Conservation (phyloP, 2,888 invertebrate genomes). For the Agriopis aurantiaria region DNA sequence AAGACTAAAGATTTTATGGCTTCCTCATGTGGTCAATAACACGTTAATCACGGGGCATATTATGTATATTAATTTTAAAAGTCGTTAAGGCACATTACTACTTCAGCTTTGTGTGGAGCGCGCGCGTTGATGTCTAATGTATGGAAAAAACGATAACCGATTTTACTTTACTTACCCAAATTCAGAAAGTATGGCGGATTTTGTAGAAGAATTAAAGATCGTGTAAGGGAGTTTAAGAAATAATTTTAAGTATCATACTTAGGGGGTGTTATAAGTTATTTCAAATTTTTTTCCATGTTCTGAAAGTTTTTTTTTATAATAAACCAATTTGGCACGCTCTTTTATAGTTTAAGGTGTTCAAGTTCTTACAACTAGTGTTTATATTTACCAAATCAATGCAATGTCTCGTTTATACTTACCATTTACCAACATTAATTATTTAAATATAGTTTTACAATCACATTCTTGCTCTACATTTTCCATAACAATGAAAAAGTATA, state of each 20-base stretch:
- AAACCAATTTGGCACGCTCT: no score
- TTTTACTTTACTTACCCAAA: background rate
- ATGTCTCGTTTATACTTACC: background rate
- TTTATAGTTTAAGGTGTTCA: no score
- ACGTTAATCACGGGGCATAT: slow-evolving; percentile 27
- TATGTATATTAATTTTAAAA: slow-evolving; percentile 32
- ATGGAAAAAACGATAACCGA: slow-evolving; percentile 28
- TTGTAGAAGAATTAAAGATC: no score
- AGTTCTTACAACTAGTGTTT: background rate
- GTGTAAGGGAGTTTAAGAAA: no score
- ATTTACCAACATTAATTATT: background rate
- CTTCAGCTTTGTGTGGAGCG: background rate
- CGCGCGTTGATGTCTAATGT: slow-evolving; percentile 57
- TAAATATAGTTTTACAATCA: background rate
- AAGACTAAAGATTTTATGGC: slow-evolving; percentile 25
- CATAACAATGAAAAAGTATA: slow-evolving; percentile 27
- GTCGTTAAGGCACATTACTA: slow-evolving; percentile 24
- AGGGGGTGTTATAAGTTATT: no score
- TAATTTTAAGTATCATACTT: no score
- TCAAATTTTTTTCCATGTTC: no score
- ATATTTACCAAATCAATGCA: no score
- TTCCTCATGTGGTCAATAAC: slow-evolving; percentile 38
- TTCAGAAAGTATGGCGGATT: no score
- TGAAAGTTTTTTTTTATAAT: no score
- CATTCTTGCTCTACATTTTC: slow-evolving; percentile 31